Conservation (phyloP, 2,888 invertebrate species). For the Ypsolopha scabrella region DNA sequence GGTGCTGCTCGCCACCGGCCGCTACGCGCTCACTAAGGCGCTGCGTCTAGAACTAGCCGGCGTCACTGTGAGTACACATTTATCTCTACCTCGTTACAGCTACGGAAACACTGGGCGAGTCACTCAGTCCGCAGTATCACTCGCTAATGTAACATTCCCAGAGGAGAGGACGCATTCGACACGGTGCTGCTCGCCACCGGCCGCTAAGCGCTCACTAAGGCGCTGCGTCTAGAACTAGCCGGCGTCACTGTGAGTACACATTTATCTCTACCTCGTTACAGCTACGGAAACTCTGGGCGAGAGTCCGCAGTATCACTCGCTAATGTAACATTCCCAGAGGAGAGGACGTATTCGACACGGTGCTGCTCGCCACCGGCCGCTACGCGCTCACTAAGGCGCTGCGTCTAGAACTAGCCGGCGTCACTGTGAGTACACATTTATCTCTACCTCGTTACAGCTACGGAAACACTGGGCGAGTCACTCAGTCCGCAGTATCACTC, state of each 20-base stretch:
- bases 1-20: conserved; percentile 87
- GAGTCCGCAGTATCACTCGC: too few relatives aligned
- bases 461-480: too few relatives aligned
- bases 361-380: conserved; percentile 88
- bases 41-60: conserved; percentile 81
- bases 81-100: too few relatives aligned
- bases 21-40: conserved; percentile 80
- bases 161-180: conserved; percentile 78
- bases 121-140: too few relatives aligned
- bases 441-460: too few relatives aligned
- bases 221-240: conserved; percentile 78
- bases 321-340: conserved; percentile 30
- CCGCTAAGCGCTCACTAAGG: conserved; percentile 80
- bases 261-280: too few relatives aligned
- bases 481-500: too few relatives aligned
- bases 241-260: conserved; percentile 74
- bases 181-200: conserved; percentile 91
- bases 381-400: conserved; percentile 80
- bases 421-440: conserved; percentile 65
- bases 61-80: conserved; percentile 55
- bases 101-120: too few relatives aligned
- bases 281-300: too few relatives aligned
- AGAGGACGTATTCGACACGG: conserved; percentile 83
- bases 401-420: conserved; percentile 79
- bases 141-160: too few relatives aligned